These are phyloP conservation scores for Hydroisotoma schaefferi DNA, from an alignment of 2,888 invertebrate species.

Conservation along the genomic window DNA sequence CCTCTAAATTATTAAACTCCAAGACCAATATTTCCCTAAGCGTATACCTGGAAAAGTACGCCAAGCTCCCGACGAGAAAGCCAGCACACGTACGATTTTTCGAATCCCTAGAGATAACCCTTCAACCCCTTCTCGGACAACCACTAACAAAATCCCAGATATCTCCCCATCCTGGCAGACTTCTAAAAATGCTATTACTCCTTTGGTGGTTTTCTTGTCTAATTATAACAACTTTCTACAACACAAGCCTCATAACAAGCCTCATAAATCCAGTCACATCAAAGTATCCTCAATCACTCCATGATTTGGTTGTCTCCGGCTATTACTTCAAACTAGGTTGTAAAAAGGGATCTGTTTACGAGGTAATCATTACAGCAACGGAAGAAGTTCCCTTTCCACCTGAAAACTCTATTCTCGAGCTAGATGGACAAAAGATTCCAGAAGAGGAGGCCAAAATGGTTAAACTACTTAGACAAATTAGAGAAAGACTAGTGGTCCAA, in stretches of 20 bases:
- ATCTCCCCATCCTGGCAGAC: constrained; percentile 26
- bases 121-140: constrained; percentile 38
- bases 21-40: constrained; percentile 20
- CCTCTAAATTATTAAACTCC: background rate
- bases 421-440: constrained; percentile 12
- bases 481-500: constrained; percentile 19
- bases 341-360: constrained; percentile 38
- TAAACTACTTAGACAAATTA: constrained; percentile 29
- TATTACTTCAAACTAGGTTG: constrained; percentile 35
- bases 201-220: constrained; percentile 45
- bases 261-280: constrained; percentile 39
- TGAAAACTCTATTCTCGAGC: constrained; percentile 5
- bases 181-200: constrained; percentile 31
- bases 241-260: constrained; percentile 41
- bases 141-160: constrained; percentile 29
- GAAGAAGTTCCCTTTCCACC: background rate
- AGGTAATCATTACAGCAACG: constrained; percentile 29
- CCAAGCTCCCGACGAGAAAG: constrained; percentile 5
- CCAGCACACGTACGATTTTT: constrained; percentile 26
- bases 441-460: constrained; percentile 24
- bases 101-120: constrained; percentile 35
- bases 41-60: background rate
- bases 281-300: constrained; percentile 34
- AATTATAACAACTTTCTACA: constrained; percentile 45
- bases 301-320: constrained; percentile 36